A percentile compares a stretch with the other conserved stretches of the same genome.
Evolutionary conservation across 2,797 vertebrate genomes (phyloP).

Genomic region (Cryptoblepharus egeriae): DNA sequence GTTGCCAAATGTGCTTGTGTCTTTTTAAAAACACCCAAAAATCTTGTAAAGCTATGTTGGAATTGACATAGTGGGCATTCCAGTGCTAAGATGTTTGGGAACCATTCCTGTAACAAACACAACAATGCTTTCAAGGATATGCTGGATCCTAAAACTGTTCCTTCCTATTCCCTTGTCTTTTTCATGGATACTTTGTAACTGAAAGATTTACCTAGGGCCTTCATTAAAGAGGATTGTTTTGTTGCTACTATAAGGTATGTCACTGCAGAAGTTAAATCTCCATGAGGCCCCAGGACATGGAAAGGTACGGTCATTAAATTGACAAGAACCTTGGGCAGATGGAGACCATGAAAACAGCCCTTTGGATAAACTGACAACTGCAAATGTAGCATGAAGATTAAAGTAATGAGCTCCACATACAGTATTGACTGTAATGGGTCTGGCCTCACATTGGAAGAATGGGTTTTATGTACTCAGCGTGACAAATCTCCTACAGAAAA

Average conservation of each 20-base stretch:
- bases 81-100: too few relatives aligned
- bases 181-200: conserved; percentile 47
- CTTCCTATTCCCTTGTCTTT: conserved; percentile 31
- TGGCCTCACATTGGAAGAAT: neutral
- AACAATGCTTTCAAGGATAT: neutral
- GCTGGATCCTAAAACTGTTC: neutral
- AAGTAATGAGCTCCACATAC: conserved; percentile 51
- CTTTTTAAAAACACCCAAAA: too few relatives aligned
- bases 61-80: too few relatives aligned
- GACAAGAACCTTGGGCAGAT: conserved; percentile 51
- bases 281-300: neutral
- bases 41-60: too few relatives aligned
- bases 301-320: conserved; percentile 47
- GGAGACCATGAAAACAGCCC: conserved; percentile 41
- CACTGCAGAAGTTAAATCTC: conserved; percentile 31
- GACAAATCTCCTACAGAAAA: neutral
- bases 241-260: conserved; percentile 8
- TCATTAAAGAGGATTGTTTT: conserved; percentile 44
- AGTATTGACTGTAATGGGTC: conserved; percentile 23
- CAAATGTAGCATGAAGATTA: conserved; percentile 50
- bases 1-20: too few relatives aligned
- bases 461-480: neutral
- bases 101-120: neutral
- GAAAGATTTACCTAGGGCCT: conserved; percentile 23
- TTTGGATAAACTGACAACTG: conserved; percentile 48